Base-by-base conservation (phyloP, 2,888 invertebrate species). In the Palloptera scutellata region DNA sequence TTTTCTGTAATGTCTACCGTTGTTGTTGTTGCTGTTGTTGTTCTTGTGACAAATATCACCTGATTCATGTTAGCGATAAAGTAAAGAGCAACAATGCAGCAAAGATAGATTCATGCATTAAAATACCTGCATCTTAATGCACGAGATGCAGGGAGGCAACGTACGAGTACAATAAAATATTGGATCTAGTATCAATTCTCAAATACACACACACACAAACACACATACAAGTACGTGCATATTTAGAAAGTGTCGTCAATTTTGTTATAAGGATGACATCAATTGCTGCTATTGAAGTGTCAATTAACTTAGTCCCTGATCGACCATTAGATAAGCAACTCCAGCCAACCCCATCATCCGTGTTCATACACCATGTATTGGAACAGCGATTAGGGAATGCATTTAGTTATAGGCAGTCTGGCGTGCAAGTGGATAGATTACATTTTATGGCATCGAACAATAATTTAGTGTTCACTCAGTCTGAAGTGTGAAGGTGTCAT, bases 1-100 rank as follows among this genome's bases (percentile, higher is more conserved):
- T 30, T n/a, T n/a, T n/a, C n/a, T 30, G 30, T 30, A 30, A 30
- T 30, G 6, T 30, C 30, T 30, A 30, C 30, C 30, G 6, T 30
- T 30, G 30, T 30, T 30, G 6, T 30, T 30, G 30, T 30, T 30
- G 30, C 6, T 30, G 30, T 30, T 30, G 30, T 30, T 59, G 61
- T 73, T 67, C 69, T 67, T 73, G 73, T 72, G 66, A 73, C 70
- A 72, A 73, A 72, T 72, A 70, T 70, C 73, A 73, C 73, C 72
- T 73, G 73, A 73, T 70, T 70, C 70, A 70, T 66, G 66, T 45
- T 57, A 48, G 66, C 60, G 66, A 66, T 61, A 66, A 66, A 55
- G 60, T 42, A 58, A 19, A 58, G 64, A 40, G 64, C 58, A 59
- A 43, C 64, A 19, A 30, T 30, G 3, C 30, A 19, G 19, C 10